These are phyloP conservation scores for Colletes collaris DNA, from an alignment of 2,888 invertebrate species.

Conservation along the genomic window DNA sequence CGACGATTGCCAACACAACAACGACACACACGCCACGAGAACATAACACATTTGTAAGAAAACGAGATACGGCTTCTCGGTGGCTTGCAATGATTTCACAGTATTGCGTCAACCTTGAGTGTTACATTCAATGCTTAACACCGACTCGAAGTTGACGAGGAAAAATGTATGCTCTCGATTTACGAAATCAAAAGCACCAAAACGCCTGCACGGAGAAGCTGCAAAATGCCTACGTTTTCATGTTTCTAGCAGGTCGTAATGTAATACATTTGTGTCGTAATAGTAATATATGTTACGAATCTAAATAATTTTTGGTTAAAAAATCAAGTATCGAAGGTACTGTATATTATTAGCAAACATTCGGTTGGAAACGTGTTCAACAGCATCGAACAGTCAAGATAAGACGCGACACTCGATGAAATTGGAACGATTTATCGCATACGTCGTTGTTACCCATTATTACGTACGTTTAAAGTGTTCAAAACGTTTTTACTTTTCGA, in stretches of 20 bases:
- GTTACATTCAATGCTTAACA: too few species aligned
- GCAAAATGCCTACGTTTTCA: constrained; percentile 21
- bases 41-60: background rate
- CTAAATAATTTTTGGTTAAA: background rate
- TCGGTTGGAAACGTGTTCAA: background rate
- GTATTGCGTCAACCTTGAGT: background rate
- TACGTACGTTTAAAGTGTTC: constrained; percentile 1
- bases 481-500: constrained; percentile 8
- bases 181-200: too few species aligned
- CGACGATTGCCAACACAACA: background rate
- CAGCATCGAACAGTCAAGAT: constrained; percentile 1
- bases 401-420: constrained; percentile 22
- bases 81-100: background rate
- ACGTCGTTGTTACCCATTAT: background rate
- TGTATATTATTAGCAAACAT: constrained; percentile 2
- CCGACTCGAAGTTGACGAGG: too few species aligned
- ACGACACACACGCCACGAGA: background rate
- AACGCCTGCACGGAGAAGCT: background rate
- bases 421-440: constrained; percentile 25
- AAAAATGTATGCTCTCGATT: too few species aligned
- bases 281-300: too few species aligned
- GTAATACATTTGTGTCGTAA: too few species aligned
- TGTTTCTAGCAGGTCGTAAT: background rate
- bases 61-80: background rate
- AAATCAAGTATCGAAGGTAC: background rate